phyloP scores from a whole-genome alignment of 1,140 invertebrate genomes.

The Scylla paramamosain region DNA sequence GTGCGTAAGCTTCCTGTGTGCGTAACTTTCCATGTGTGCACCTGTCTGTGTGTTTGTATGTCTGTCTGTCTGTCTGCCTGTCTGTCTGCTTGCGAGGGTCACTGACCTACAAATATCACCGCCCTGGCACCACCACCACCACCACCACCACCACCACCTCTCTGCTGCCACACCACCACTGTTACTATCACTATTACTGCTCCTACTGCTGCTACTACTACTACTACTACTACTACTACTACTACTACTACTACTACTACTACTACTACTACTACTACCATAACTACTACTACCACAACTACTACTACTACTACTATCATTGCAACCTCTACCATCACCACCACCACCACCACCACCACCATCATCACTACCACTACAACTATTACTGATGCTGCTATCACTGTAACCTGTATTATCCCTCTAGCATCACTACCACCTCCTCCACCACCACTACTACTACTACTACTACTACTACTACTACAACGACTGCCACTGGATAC shows the following conservation, averaged over 20 bases:
- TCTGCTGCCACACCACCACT: too few relatives aligned
- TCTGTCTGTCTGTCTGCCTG: too few relatives aligned
- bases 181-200: background rate
- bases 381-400: background rate
- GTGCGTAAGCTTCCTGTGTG: background rate
- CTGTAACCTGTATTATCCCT: too few relatives aligned
- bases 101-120: too few relatives aligned
- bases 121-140: too few relatives aligned
- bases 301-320: background rate
- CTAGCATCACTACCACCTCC: background rate
- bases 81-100: too few relatives aligned
- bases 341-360: background rate
- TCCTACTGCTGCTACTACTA: constrained; percentile 39
- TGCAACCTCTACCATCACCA: too few relatives aligned
- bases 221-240: background rate
- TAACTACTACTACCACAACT: background rate
- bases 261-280: constrained; percentile 31
- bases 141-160: too few relatives aligned
- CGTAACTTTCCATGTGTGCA: background rate
- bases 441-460: background rate
- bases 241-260: constrained; percentile 28
- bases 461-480: too few relatives aligned
- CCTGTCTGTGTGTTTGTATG: background rate
- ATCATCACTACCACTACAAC: background rate
- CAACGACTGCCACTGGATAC: too few relatives aligned